Conservation (phyloP, 2,113 vertebrate species). For the Hemiscyllium ocellatum region DNA sequence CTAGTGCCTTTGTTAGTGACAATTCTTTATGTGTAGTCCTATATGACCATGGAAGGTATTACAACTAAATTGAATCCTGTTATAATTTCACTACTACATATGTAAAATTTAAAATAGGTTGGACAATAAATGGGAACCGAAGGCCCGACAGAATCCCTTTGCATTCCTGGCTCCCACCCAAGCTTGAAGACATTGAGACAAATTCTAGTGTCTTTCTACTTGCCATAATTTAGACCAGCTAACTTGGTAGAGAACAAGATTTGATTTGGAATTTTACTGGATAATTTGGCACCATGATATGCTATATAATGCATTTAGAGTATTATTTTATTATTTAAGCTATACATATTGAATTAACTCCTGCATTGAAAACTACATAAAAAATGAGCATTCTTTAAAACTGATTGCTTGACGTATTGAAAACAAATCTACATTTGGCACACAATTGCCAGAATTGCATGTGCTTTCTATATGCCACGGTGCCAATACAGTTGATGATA, state of each 20-base stretch:
- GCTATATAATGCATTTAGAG: not conserved
- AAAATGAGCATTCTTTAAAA: not conserved
- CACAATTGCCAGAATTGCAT: not conserved
- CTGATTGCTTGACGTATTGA: not conserved
- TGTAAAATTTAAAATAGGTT: not conserved
- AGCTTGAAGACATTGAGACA: not conserved
- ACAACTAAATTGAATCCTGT: not conserved
- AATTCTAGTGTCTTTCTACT: not conserved
- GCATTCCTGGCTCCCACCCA: not conserved
- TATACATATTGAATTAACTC: not conserved
- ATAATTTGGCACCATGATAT: not conserved
- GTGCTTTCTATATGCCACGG: slow-evolving; percentile 36
- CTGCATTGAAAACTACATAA: not conserved
- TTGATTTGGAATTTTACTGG: not conserved
- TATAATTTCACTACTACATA: not conserved
- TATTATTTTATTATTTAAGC: not conserved
- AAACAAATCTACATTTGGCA: not conserved
- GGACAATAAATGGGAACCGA: not conserved
- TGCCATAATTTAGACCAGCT: not conserved
- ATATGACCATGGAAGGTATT: not conserved
- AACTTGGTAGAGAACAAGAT: not conserved
- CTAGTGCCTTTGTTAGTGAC: not conserved
- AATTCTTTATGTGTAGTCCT: not conserved
- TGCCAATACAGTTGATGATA: slow-evolving; percentile 27
- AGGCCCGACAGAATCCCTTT: not conserved